phyloP scores from a whole-genome alignment of 2,888 invertebrate species.

The Thelaira solivaga region DNA sequence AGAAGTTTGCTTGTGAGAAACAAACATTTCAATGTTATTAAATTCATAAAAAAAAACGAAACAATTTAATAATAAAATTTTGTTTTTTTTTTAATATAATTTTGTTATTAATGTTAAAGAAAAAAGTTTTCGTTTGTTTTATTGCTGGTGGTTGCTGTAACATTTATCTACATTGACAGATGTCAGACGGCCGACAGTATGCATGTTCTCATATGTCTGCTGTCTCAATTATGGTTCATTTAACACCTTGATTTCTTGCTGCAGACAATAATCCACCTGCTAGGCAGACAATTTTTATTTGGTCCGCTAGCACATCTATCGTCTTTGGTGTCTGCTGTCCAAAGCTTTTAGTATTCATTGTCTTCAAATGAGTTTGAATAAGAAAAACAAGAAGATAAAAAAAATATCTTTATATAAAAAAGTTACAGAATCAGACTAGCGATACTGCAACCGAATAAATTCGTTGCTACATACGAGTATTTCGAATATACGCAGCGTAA shows the following conservation, averaged over 20 bases:
- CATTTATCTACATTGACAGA: conserved; percentile 22
- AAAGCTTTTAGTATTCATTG: neutral
- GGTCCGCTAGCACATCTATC: neutral
- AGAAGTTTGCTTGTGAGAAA: neutral
- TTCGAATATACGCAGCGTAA: no score
- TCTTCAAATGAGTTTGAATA: neutral
- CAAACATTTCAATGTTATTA: neutral
- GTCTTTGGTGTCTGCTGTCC: neutral
- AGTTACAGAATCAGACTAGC: no score
- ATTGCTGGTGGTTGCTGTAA: neutral
- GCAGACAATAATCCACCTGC: conserved; percentile 20
- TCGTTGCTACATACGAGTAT: no score
- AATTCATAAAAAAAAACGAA: neutral
- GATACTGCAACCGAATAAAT: no score
- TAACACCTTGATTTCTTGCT: conserved; percentile 14
- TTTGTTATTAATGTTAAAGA: neutral
- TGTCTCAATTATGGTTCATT: neutral
- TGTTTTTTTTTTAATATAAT: neutral
- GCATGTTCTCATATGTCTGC: neutral
- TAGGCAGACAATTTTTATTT: neutral
- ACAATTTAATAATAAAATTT: neutral
- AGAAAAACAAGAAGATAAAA: no score
- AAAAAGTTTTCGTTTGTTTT: neutral
- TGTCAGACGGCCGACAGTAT: conserved; percentile 7
- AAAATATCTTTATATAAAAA: no score